Base-by-base conservation (phyloP, 2,113 vertebrate species). In the Gasterosteus nipponicus region DNA sequence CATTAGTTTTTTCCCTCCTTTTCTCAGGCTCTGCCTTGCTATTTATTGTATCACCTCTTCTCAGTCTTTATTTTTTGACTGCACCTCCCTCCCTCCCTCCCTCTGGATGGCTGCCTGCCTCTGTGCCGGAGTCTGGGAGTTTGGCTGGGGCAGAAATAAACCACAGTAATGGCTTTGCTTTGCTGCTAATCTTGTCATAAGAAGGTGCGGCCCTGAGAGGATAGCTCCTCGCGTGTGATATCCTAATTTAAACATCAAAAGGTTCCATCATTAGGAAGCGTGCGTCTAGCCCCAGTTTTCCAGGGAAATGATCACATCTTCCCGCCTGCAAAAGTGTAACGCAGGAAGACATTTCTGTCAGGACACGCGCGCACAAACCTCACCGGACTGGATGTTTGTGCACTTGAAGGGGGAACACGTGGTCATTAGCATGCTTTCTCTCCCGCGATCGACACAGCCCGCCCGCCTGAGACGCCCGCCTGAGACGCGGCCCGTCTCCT, bases 181-280 rank as follows among this genome's bases (percentile, higher is more conserved):
- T 92, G 87, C 90, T 86, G 87, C 91, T 93, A 93, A 93, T 93
- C 89, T 90, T 89, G 90, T 93, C 91, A 90, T 89, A 87, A 91
- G 92, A 91, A 90, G 91, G 88, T 92, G 87, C 85, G 75, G 87
- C 89, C 91, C 85, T 86, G 83, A 56, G 91, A 92, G 89, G 87
- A 94, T 89, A 81, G 90, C 90, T 92, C 78, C 77, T 85, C 74
- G 77, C 47, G 63, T 91, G 89, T 92, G 91, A 93, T 92, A 92
- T 91, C 89, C 90, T 91, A 89, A 92, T 93, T 93, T 93, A 92
- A 93, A 93, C 93, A 93, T 93, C 93, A 94, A 93, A 92, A 91
- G 90, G 91, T 84, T 86, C 86, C 91, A 89, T 93, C 92, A 91
- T 93, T 91, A 93, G 84, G 87, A 89, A 81, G 88, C 77, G 58